Evolutionary conservation across 2,888 invertebrate genomes (phyloP).

Genomic region (Bombyx huttoni): DNA sequence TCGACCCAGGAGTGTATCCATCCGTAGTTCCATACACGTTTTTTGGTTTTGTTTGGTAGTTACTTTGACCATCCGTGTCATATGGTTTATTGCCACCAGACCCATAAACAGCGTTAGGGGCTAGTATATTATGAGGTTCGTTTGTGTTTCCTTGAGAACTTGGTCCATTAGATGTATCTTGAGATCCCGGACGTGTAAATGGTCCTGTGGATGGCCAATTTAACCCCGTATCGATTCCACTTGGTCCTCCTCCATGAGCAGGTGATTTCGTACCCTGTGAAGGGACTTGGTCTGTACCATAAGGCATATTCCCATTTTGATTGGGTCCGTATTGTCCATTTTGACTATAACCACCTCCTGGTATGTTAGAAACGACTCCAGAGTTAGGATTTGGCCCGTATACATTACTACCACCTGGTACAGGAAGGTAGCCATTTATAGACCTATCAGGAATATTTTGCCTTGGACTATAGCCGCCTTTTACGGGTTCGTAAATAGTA

Average conservation of each 20-base stretch:
- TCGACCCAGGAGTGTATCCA: not conserved
- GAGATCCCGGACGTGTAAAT: constrained; percentile 16
- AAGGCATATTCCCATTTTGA: constrained; percentile 6
- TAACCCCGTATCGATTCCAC: not conserved
- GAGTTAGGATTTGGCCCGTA: not conserved
- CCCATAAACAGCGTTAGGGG: not conserved
- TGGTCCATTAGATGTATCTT: not conserved
- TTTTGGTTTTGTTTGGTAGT: not conserved
- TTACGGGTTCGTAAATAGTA: too few relatives aligned
- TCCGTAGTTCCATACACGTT: not conserved
- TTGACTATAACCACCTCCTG: not conserved
- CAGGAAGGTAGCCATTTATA: not conserved
- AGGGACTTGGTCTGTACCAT: constrained; percentile 6
- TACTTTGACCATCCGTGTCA: not conserved
- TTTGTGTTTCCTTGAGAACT: constrained; percentile 2
- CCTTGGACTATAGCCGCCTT: too few relatives aligned
- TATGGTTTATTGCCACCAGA: not conserved
- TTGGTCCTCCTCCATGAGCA: not conserved
- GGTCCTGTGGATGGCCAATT: constrained; percentile 21
- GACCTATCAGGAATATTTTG: too few relatives aligned
- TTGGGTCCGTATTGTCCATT: constrained; percentile 7
- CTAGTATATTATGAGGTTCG: not conserved
- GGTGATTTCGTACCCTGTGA: not conserved
- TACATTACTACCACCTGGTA: not conserved
- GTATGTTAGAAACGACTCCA: constrained; percentile 1